Conservation (phyloP, 2,113 vertebrate genomes). For the Mus musculus region GRCm39 chr11:54338001-54338500, state of each 20-base stretch:
- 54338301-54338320: background rate
- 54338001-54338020: background rate
- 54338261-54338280: background rate
- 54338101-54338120: background rate
- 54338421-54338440: background rate
- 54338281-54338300: background rate
- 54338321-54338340: background rate
- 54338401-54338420: background rate
- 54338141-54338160: background rate
- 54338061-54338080: background rate
- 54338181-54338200: background rate
- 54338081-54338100: background rate
- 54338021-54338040: background rate
- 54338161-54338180: background rate
- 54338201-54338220: background rate
- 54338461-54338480: background rate
- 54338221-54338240: too few relatives aligned
- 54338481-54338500: background rate
- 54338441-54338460: background rate
- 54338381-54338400: background rate
- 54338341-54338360: background rate
- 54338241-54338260: background rate
- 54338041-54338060: background rate
- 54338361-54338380: background rate
- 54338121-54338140: background rate